These are phyloP conservation scores for Lonchura striata DNA, from an alignment of 2,113 vertebrate species.

Conservation along the genomic window DNA sequence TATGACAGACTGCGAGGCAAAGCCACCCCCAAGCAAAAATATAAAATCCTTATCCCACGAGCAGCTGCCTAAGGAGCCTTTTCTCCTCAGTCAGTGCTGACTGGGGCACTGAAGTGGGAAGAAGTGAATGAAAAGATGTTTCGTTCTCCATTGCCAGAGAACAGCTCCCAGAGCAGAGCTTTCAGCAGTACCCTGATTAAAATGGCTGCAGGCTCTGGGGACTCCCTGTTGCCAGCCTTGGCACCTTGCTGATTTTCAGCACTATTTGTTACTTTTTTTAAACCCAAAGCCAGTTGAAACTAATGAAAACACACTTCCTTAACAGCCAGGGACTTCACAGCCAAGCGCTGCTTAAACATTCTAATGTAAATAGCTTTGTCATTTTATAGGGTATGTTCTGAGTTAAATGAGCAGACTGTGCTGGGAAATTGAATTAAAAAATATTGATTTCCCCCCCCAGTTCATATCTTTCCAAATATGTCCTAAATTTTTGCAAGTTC, in stretches of 20 bases:
- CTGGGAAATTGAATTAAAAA: background rate
- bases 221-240: conserved; percentile 48
- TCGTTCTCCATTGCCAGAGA: background rate
- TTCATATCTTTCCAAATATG: background rate
- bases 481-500: background rate
- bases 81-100: background rate
- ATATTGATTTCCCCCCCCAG: background rate
- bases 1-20: background rate
- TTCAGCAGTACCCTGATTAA: conserved; percentile 28
- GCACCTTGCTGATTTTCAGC: conserved; percentile 48
- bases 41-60: background rate
- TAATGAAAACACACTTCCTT: conserved; percentile 28
- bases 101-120: background rate
- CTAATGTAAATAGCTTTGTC: background rate
- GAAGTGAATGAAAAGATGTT: conserved; percentile 29
- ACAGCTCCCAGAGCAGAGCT: background rate
- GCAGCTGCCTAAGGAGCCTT: background rate
- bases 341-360: background rate
- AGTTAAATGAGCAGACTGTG: background rate
- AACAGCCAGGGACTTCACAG: conserved; percentile 15
- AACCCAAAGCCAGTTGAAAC: conserved; percentile 46
- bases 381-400: background rate
- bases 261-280: conserved; percentile 62
- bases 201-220: background rate
- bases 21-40: background rate